Evolutionary conservation across 2,113 vertebrate species (phyloP), one percentile per base, ranked within the genome.

Genomic region (Scalopus aquaticus): DNA sequence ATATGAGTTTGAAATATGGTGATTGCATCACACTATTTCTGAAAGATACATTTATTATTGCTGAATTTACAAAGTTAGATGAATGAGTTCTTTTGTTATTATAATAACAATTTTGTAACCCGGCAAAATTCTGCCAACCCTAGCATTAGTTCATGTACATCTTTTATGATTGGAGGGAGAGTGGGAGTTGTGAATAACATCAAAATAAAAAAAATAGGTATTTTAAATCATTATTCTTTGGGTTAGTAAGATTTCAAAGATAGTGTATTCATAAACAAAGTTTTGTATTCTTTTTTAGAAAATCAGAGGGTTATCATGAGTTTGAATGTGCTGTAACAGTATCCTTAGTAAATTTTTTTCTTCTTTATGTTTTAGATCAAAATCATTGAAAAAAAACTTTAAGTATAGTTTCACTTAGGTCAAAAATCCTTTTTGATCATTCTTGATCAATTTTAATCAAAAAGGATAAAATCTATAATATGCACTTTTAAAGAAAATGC

Each of bases 31-130:
- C 9, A 80, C 12, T 95, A 42, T 96, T 97, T 96, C 37, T 93
- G 74, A 88, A 78, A 95, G 78, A 96, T 67, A 19, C 46, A 84
- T 72, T 97, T 84, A 62, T 91, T 96, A 79, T 81, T 96, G 87
- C 65, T 96, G 83, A 92, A 64, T 73, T 54, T 95, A 54, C 88
- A 97, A 97, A 96, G 44, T 56, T 74, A 90, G 88, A 85, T 97
- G 76, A 96, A 94, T 96, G 82, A 92, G n/a, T 95, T 86, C 60
- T 95, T 96, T 65, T 72, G 60, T 93, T 97, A 84, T 93, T 97
- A 79, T 93, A 95, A 88, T 91, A 89, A 32, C 13, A 88, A 44
- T 95, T 96, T 95, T 60, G 81, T 92, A 81, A 95, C 49, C 69
- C 96, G 67, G 8, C 46, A 95, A 80, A 64, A 64, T 58, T 79